Evolutionary conservation across 2,888 invertebrate genomes (phyloP).

Genomic region (Cerceris ruficornis): DNA sequence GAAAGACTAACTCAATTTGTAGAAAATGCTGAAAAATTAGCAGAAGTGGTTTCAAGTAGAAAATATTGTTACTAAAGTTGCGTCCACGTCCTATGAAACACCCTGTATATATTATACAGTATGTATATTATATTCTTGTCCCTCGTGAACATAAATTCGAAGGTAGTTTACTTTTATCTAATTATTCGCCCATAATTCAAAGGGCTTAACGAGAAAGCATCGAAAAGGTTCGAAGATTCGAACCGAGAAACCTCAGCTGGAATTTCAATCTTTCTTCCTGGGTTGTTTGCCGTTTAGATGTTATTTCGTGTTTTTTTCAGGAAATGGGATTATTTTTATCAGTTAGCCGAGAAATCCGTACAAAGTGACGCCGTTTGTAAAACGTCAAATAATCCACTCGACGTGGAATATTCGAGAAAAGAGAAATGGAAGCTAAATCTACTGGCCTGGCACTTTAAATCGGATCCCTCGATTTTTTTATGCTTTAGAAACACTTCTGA

Average conservation of each 20-base stretch:
- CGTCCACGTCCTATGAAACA: too few species aligned
- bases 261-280: neutral
- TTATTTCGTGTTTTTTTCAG: neutral
- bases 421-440: neutral
- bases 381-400: slow-evolving; percentile 55
- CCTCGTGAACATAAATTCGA: slow-evolving; percentile 42
- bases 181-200: slow-evolving; percentile 53
- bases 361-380: slow-evolving; percentile 63
- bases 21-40: too few species aligned
- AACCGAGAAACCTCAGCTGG: neutral
- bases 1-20: too few species aligned
- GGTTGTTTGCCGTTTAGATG: neutral
- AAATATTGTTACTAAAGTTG: too few species aligned
- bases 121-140: too few species aligned
- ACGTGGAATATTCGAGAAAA: neutral
- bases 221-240: slow-evolving; percentile 38
- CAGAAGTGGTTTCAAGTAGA: too few species aligned
- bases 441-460: neutral
- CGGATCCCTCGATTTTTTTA: neutral
- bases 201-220: slow-evolving; percentile 34
- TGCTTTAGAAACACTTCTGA: neutral
- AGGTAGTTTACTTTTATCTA: slow-evolving; percentile 52
- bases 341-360: slow-evolving; percentile 67
- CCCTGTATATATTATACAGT: too few species aligned
- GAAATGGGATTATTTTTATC: slow-evolving; percentile 65